Evolutionary conservation across 1,140 invertebrate species (phyloP).

Genomic region (Drosophila pandora): DNA sequence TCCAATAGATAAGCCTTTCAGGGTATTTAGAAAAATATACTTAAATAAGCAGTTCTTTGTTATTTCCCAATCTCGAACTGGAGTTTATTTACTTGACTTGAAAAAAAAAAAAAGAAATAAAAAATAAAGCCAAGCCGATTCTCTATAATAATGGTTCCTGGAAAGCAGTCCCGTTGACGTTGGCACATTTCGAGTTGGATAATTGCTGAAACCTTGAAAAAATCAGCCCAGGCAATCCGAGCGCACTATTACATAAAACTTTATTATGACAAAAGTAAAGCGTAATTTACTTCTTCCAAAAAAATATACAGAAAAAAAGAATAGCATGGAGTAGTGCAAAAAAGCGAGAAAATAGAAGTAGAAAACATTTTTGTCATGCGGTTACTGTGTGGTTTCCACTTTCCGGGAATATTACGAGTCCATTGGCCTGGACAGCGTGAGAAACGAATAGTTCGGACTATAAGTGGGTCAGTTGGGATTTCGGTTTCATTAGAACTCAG

Average conservation of each 20-base stretch:
- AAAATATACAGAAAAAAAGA: slow-evolving; percentile 8
- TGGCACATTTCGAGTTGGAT: slow-evolving; percentile 32
- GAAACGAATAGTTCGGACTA: slow-evolving; percentile 8
- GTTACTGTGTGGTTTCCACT: slow-evolving; percentile 21
- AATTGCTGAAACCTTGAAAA: slow-evolving; percentile 52
- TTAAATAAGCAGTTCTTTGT: neutral
- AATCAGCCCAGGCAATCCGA: slow-evolving; percentile 13
- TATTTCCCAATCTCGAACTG: slow-evolving; percentile 8
- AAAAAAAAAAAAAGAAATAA: neutral
- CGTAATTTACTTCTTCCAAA: slow-evolving; percentile 22
- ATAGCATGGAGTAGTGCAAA: neutral
- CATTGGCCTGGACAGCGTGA: slow-evolving; percentile 33
- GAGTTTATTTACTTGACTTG: slow-evolving; percentile 5
- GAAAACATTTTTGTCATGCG: slow-evolving; percentile 35
- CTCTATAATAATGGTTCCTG: slow-evolving; percentile 10
- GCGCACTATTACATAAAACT: slow-evolving; percentile 39
- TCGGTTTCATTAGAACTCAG: slow-evolving; percentile 26
- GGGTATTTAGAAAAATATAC: neutral
- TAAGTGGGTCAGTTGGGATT: slow-evolving; percentile 22
- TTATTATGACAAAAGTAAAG: slow-evolving; percentile 37
- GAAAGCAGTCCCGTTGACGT: slow-evolving; percentile 25
- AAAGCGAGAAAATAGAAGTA: slow-evolving; percentile 18
- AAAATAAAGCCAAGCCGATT: neutral
- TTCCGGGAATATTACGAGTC: slow-evolving; percentile 27
- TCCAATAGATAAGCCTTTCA: neutral